Evolutionary conservation across 2,797 vertebrate genomes (phyloP).

Genomic region (Myotis pilosus): DNA sequence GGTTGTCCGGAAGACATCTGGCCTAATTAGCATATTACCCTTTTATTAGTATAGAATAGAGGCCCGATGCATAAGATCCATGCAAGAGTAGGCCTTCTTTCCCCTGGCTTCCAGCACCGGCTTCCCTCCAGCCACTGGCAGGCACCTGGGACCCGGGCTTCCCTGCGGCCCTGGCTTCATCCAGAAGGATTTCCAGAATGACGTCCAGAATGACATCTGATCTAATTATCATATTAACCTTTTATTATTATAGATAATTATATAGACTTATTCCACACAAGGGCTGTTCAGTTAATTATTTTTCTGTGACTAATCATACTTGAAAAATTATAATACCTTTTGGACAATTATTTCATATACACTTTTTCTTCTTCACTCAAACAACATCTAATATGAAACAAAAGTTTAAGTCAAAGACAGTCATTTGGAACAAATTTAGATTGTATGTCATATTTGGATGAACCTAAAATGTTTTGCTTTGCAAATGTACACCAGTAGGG

Average conservation of each 20-base stretch:
- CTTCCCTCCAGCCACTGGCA: too few species aligned
- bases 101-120: too few species aligned
- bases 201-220: too few species aligned
- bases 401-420: neutral
- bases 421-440: neutral
- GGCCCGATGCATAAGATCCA: too few species aligned
- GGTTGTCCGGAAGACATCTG: too few species aligned
- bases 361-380: neutral
- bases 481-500: neutral
- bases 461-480: constrained; percentile 12
- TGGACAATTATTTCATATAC: neutral
- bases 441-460: neutral
- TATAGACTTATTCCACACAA: neutral
- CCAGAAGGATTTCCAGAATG: too few species aligned
- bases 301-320: neutral
- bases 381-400: neutral
- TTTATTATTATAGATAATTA: neutral
- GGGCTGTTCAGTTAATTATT: neutral
- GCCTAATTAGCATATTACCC: too few species aligned
- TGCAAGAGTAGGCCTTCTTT: too few species aligned
- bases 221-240: too few species aligned
- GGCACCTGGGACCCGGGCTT: too few species aligned
- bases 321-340: neutral
- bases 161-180: too few species aligned
- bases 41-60: too few species aligned